phyloP scores from a whole-genome alignment of 2,797 vertebrate species.

The Manis pentadactyla region DNA sequence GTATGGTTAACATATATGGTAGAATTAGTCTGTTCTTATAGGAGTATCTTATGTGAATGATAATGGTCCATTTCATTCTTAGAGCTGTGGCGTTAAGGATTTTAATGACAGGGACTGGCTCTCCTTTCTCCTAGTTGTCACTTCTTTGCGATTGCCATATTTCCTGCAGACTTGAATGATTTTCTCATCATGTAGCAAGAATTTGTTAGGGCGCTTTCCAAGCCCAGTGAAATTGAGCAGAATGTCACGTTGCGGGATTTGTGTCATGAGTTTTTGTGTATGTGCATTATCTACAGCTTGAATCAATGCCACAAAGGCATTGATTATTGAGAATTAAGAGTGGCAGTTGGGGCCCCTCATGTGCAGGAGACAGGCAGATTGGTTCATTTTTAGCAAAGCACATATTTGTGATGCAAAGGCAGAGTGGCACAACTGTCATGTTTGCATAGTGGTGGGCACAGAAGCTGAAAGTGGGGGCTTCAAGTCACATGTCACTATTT shows the following conservation, averaged over 20 bases:
- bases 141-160: background rate
- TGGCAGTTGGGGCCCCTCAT: background rate
- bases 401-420: background rate
- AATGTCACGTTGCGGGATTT: conserved; percentile 53
- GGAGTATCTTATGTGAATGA: background rate
- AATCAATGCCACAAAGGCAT: conserved; percentile 12
- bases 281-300: background rate
- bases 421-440: background rate
- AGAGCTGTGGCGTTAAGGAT: conserved; percentile 40
- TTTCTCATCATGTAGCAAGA: conserved; percentile 71
- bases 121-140: conserved; percentile 47
- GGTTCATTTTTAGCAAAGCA: background rate
- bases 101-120: background rate
- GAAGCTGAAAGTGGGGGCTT: background rate
- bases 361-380: background rate
- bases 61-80: background rate
- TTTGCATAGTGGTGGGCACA: background rate
- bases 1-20: background rate
- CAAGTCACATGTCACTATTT: fast-evolving
- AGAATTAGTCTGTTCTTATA: background rate
- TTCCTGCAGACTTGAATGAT: conserved; percentile 73
- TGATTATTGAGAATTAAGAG: conserved; percentile 62
- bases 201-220: conserved; percentile 51
- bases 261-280: background rate
- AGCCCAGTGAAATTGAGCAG: conserved; percentile 12